These are phyloP conservation scores for Dysdera silvatica DNA, from an alignment of 1,140 invertebrate species.

Conservation along the genomic window DNA sequence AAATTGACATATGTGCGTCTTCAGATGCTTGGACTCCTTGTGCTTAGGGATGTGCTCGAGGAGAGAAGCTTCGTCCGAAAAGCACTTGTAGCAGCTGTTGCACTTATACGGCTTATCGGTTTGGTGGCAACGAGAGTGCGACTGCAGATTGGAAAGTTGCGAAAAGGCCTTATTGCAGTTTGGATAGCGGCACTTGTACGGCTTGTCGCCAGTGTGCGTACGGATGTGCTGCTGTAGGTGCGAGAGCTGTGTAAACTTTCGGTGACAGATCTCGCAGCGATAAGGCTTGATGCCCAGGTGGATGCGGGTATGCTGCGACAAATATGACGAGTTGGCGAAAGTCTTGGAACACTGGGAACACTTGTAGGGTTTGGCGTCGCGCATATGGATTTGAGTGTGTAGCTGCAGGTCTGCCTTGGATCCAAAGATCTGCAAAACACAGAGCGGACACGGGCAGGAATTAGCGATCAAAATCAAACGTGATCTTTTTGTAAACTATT, in stretches of 20 bases:
- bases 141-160: slow-evolving; percentile 95
- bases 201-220: slow-evolving; percentile 96
- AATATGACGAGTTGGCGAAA: slow-evolving; percentile 97
- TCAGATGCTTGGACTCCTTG: slow-evolving; percentile 98
- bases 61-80: slow-evolving; percentile 83
- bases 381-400: slow-evolving; percentile 94
- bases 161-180: slow-evolving; percentile 95
- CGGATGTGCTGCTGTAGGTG: slow-evolving; percentile 98
- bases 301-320: slow-evolving; percentile 97
- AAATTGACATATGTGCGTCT: slow-evolving; percentile 98
- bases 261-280: slow-evolving; percentile 89
- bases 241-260: slow-evolving; percentile 97
- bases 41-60: slow-evolving; percentile 98
- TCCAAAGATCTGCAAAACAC: slow-evolving; percentile 76
- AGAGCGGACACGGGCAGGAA: slow-evolving; percentile 9
- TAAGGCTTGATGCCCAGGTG: slow-evolving; percentile 65
- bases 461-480: no score
- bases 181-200: slow-evolving; percentile 93
- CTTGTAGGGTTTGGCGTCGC: slow-evolving; percentile 98
- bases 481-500: no score
- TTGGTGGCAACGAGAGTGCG: slow-evolving; percentile 94
- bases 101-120: slow-evolving; percentile 95
- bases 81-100: slow-evolving; percentile 98
- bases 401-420: slow-evolving; percentile 94
- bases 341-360: slow-evolving; percentile 96